These are phyloP conservation scores for Caligus rogercresseyi DNA, from an alignment of 1,140 invertebrate species.

Conservation along the genomic window DNA sequence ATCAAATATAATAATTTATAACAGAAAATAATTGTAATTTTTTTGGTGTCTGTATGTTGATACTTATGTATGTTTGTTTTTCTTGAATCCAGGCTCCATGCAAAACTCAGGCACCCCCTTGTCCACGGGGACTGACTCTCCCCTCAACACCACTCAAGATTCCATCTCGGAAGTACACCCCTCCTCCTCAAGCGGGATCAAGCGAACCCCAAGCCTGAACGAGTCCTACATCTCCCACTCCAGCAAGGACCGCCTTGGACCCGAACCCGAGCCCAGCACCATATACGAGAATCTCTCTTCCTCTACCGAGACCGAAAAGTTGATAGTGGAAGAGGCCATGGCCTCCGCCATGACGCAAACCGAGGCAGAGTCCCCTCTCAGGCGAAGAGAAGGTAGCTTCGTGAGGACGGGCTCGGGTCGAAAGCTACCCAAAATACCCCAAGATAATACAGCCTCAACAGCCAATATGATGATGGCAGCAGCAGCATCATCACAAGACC, in stretches of 20 bases:
- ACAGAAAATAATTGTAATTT: no score
- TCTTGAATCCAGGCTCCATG: not conserved
- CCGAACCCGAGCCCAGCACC: not conserved
- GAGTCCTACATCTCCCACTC: not conserved
- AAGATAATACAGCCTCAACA: not conserved
- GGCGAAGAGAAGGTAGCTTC: conserved; percentile 6
- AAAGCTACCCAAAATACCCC: conserved; percentile 15
- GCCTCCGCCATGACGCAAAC: not conserved
- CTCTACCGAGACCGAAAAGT: not conserved
- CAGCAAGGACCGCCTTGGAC: not conserved
- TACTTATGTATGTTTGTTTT: not conserved
- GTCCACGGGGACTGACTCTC: not conserved
- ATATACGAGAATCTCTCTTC: not conserved
- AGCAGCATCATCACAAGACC: not conserved
- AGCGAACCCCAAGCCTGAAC: conserved; percentile 8
- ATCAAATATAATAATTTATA: no score
- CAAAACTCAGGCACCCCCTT: not conserved
- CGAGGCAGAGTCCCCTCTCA: not conserved
- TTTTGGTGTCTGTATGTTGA: not conserved
- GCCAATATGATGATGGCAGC: not conserved
- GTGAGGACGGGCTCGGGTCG: conserved; percentile 14
- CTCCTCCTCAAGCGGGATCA: not conserved
- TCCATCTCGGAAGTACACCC: not conserved
- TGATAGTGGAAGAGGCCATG: not conserved
- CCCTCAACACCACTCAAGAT: not conserved